Conservation (phyloP, 2,797 vertebrate genomes). For the Darevskia nairensis region DNA sequence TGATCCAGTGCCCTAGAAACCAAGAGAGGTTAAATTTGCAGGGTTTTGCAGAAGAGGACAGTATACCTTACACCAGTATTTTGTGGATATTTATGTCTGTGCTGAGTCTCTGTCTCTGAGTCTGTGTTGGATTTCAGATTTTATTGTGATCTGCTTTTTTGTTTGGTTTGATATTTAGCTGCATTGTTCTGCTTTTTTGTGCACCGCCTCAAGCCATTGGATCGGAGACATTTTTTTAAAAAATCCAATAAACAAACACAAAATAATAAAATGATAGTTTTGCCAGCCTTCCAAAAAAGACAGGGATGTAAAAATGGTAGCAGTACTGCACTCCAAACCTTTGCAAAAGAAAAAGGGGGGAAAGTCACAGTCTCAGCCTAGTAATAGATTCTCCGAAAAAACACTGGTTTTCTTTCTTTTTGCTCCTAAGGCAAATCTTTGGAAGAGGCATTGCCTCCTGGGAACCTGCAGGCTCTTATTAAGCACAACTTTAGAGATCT, state of each 20-base stretch:
- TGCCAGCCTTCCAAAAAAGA: not conserved
- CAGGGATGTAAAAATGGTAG: constrained; percentile 13
- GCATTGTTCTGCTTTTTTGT: not conserved
- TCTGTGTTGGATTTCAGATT: not conserved
- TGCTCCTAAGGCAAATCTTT: constrained; percentile 22
- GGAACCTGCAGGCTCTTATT: constrained; percentile 27
- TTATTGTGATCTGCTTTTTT: not conserved
- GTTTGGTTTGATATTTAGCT: not conserved
- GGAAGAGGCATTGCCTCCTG: constrained; percentile 11
- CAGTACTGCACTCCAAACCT: constrained; percentile 12
- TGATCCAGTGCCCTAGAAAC: not conserved
- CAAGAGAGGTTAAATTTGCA: too few species aligned
- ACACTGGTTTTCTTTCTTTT: not conserved
- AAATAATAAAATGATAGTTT: not conserved
- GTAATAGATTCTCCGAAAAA: not conserved
- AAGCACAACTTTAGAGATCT: constrained; percentile 13
- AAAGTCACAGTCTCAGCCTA: not conserved
- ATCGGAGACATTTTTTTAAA: not conserved
- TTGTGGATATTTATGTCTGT: not conserved
- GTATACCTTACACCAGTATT: too few species aligned
- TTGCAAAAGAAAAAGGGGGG: not conserved
- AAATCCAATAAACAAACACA: not conserved
- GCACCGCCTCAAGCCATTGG: not conserved
- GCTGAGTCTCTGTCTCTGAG: not conserved
- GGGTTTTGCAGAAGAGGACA: not conserved